Evolutionary conservation across 2,113 vertebrate genomes (phyloP).

Genomic region (Pomatorhinus ruficollis): DNA sequence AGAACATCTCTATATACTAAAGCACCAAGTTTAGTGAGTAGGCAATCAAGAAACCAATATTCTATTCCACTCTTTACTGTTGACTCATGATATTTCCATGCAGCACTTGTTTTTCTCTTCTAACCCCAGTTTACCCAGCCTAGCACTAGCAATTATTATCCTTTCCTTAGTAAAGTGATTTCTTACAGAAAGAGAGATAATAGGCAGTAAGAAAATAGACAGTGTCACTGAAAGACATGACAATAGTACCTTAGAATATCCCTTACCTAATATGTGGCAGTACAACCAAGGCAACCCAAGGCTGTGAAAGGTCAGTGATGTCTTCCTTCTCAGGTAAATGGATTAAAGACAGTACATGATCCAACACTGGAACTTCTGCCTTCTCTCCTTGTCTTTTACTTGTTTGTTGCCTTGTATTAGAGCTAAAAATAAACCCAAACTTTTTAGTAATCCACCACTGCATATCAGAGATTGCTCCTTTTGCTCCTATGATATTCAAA

Average conservation of each 20-base stretch:
- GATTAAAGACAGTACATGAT: constrained; percentile 82
- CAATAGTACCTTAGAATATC: neutral
- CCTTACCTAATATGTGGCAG: constrained; percentile 92
- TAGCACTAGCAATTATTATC: neutral
- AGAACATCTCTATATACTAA: neutral
- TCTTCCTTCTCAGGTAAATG: constrained; percentile 59
- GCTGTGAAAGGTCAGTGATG: constrained; percentile 77
- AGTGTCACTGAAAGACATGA: neutral
- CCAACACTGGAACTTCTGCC: constrained; percentile 63
- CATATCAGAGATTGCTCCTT: neutral
- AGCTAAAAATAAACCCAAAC: constrained; percentile 44
- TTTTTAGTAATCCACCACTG: neutral
- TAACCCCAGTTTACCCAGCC: neutral
- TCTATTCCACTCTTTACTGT: neutral
- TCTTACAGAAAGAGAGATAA: neutral
- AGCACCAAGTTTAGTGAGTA: neutral
- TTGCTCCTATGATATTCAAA: neutral
- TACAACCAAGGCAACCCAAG: constrained; percentile 89
- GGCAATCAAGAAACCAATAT: neutral
- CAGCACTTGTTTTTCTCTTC: neutral
- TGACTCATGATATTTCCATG: neutral
- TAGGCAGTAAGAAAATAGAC: neutral
- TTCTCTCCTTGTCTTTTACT: constrained; percentile 23
- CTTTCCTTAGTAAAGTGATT: neutral
- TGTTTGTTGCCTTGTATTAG: constrained; percentile 60